phyloP scores from a whole-genome alignment of 1,140 invertebrate genomes.

The Copidosoma floridanum region DNA sequence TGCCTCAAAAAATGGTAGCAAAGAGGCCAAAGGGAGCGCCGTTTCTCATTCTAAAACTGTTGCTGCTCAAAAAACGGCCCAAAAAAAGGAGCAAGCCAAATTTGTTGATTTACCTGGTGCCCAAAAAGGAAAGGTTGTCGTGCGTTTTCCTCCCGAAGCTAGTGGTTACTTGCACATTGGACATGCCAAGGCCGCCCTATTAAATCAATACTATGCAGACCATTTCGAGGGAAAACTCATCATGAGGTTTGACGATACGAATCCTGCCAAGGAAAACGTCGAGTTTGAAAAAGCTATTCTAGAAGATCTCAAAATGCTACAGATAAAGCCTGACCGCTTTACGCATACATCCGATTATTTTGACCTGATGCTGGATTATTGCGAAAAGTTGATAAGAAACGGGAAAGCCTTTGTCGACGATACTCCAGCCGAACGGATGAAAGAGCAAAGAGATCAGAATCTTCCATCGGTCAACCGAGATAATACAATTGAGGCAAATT shows the following conservation, averaged over 20 bases:
- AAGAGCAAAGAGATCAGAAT: constrained; percentile 88
- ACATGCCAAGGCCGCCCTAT: constrained; percentile 96
- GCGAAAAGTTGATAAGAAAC: constrained; percentile 84
- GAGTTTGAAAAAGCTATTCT: constrained; percentile 98
- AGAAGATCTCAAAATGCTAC: constrained; percentile 87
- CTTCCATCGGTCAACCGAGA: constrained; percentile 82
- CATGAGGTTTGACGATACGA: constrained; percentile 99
- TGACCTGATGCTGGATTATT: constrained; percentile 84
- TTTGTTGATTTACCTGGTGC: constrained; percentile 95
- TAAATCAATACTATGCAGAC: constrained; percentile 97
- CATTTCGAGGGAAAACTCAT: constrained; percentile 92
- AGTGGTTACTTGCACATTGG: constrained; percentile 93
- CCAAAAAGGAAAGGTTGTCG: constrained; percentile 91
- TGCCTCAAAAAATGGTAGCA: constrained; percentile 42
- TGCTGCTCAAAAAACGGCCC: constrained; percentile 8
- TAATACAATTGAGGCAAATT: constrained; percentile 85
- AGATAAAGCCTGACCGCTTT: constrained; percentile 91
- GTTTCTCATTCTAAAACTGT: background rate
- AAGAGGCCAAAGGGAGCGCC: constrained; percentile 10
- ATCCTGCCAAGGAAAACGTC: constrained; percentile 98
- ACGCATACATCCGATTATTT: constrained; percentile 98
- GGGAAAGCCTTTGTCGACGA: constrained; percentile 96
- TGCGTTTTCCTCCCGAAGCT: constrained; percentile 98
- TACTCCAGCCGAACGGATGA: constrained; percentile 93
- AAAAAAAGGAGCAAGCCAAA: constrained; percentile 80